A percentile compares a stretch with the other conserved stretches of the same genome.
phyloP scores from a whole-genome alignment of 2,888 invertebrate species.

The Dryadula phaetusa region DNA sequence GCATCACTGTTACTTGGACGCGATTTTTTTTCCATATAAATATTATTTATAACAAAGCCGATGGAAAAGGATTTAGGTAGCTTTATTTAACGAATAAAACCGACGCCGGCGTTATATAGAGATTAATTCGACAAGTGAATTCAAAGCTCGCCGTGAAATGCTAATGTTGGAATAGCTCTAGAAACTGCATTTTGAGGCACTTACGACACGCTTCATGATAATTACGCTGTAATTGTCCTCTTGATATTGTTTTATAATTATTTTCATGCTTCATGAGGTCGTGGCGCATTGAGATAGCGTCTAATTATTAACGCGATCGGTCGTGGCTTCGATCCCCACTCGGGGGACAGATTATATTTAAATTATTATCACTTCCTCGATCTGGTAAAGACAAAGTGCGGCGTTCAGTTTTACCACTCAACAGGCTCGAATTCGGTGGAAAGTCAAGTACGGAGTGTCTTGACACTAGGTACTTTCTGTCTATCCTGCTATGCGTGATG shows the following conservation, averaged over 20 bases:
- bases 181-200: slow-evolving; percentile 9
- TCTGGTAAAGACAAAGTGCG: no score
- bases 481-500: no score
- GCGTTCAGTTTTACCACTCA: no score
- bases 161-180: slow-evolving; percentile 9
- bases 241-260: background rate
- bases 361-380: no score
- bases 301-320: no score
- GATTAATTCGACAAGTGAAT: slow-evolving; percentile 20
- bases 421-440: no score
- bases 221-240: background rate
- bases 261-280: background rate
- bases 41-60: slow-evolving; percentile 22
- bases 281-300: no score
- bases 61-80: slow-evolving; percentile 21
- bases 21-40: slow-evolving; percentile 9
- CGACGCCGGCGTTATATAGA: background rate
- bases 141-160: slow-evolving; percentile 12
- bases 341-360: no score
- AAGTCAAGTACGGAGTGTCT: no score
- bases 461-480: no score
- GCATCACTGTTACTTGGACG: slow-evolving; percentile 6
- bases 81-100: slow-evolving; percentile 18
- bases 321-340: no score
- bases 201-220: background rate